Conservation (phyloP, 2,113 vertebrate species). For the Percopsis transmontana region DNA sequence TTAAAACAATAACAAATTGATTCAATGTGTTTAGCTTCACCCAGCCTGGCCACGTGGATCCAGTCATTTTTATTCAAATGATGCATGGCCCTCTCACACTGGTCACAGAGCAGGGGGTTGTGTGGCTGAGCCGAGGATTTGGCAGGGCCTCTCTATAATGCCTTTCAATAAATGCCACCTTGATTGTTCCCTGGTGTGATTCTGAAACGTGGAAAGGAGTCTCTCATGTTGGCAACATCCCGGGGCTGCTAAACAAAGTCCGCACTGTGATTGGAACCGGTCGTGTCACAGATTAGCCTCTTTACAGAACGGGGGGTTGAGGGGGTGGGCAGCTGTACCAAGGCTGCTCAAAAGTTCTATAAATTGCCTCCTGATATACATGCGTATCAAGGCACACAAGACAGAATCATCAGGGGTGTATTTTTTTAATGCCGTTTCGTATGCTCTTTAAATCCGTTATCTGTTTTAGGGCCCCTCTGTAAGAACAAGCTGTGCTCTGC, state of each 20-base stretch:
- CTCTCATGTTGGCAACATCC: slow-evolving; percentile 70
- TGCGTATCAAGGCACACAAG: no score
- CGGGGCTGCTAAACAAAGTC: slow-evolving; percentile 63
- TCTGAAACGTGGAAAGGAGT: slow-evolving; percentile 68
- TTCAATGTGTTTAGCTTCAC: slow-evolving; percentile 43
- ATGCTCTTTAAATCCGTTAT: no score
- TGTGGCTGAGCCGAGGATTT: slow-evolving; percentile 38
- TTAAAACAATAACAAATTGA: slow-evolving; percentile 49
- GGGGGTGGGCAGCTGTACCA: neutral
- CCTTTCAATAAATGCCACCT: slow-evolving; percentile 69
- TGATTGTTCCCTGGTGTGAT: slow-evolving; percentile 72
- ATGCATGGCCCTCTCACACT: slow-evolving; percentile 17
- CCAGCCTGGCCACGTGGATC: slow-evolving; percentile 44
- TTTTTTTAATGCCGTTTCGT: no score
- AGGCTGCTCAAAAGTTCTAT: slow-evolving; percentile 18
- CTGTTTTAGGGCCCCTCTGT: no score
- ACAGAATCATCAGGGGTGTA: no score
- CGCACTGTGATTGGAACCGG: slow-evolving; percentile 59
- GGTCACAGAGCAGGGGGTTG: slow-evolving; percentile 50
- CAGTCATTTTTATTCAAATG: slow-evolving; percentile 56
- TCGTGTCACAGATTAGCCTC: slow-evolving; percentile 64
- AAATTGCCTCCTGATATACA: no score
- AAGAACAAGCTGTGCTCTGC: no score
- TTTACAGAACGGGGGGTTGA: slow-evolving; percentile 43
- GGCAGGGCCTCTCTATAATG: slow-evolving; percentile 54